Evolutionary conservation across 1,140 invertebrate species (phyloP), one percentile per base, ranked within the genome.

Genomic region (Chymomyza costata): DNA sequence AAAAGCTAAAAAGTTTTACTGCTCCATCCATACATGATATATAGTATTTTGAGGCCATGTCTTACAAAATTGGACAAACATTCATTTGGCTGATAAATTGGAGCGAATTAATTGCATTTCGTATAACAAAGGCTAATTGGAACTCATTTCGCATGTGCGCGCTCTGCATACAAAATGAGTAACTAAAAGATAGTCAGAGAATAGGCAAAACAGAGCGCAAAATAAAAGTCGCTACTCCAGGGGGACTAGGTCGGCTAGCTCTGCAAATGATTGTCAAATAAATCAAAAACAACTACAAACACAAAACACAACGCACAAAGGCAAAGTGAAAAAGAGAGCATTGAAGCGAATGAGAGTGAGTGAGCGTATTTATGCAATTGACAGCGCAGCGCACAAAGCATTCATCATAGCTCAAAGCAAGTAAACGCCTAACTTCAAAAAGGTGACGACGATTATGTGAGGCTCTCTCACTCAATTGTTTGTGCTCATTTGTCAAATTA

Each of bases 31-130:
- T 14, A 8, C 13, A n/a, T 6, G 25, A 28, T 5, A 28, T 5
- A 5, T 6, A 28, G 25, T 28, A 10, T 28, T 5, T 28, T 28
- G 25, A 28, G 25, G 5, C 5, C 25, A 28, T 5, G 10, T 5
- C 10, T 28, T 28, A 10, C 10, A 10, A 28, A 28, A 10, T 10
- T 10, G 21, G 21, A 5, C 13, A 10, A 14, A 34, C 32, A 34
- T 34, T 34, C 8, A 34, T 34, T 38, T 38, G 35, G 30, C 57
- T 76, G 59, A 82, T 76, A 82, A 82, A 82, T 82, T 82, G 69
- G 73, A 80, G 68, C 73, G 67, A 80, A 80, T 80, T 80, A 80
- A 80, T 80, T 80, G 73, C 73, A 80, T 80, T 73, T 65, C 73
- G 65, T 54, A 80, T 80, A 73, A 78, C 67, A 78, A 78, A 65